Evolutionary conservation across 2,888 invertebrate species (phyloP), one percentile per base, ranked within the genome.

Genomic region (Pseudococcus viburni): DNA sequence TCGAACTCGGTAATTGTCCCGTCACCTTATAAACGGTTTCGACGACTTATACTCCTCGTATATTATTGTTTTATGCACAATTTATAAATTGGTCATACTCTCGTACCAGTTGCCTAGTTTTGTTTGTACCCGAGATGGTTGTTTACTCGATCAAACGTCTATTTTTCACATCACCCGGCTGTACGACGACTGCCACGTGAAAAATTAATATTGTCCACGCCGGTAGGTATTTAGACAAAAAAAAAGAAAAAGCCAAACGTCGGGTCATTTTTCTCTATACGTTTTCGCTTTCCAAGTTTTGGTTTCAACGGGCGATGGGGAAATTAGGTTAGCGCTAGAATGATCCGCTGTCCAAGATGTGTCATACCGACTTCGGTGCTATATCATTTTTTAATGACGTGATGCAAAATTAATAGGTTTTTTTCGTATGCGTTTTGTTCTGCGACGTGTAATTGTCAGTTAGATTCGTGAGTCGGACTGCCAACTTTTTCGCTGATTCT

Each of bases 51-150:
- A 6, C 33, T 39, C 6, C 12, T 46, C 73, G 17, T 46, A 42
- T 77, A 42, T 77, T 42, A 77, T 39, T 73, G 73, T 83, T 83
- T 46, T 83, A 42, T 46, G 12, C 46, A 83, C 42, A 83, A 19
- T 83, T 83, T 46, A 83, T 83, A 46, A 83, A 83, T 83, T 46
- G 46, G 42, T 83, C 80, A 46, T 83, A 83, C 42, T 83, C 46
- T 83, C 46, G 80, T 83, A 46, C 80, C 22, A 83, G 80, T 83
- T 83, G 39, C 80, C 80, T 83, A 83, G 26, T 83, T 83, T 46
- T n/a, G 7, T 19, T 46, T 77, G 77, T 77, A 17, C 42, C 9
- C 3, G 42, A 6, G 42, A 83, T 46, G 80, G 42, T 12, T 46
- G 39, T 83, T 83, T 46, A 19, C n/a, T 46, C 80, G 80, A 46